A percentile compares a stretch with the other conserved stretches of the same genome.
Conservation (phyloP, 2,797 vertebrate genomes). For the Enteromius anoplus region DNA sequence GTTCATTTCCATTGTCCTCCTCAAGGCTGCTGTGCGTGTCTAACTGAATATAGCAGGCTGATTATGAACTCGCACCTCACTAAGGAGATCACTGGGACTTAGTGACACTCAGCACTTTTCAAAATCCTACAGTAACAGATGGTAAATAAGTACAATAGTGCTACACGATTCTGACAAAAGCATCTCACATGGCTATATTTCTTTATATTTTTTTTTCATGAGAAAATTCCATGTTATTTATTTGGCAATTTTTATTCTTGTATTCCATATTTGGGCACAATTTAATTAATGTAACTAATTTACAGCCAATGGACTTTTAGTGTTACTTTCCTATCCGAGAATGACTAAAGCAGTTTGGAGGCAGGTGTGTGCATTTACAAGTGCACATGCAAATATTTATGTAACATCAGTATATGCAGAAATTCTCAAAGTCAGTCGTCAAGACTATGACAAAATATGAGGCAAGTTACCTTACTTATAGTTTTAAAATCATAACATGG, state of each 20-base stretch:
- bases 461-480: not conserved
- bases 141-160: slow-evolving; percentile 16
- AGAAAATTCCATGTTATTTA: not conserved
- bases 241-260: not conserved
- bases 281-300: not conserved
- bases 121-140: slow-evolving; percentile 70
- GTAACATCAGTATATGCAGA: not conserved
- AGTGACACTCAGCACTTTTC: slow-evolving; percentile 74
- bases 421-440: not conserved
- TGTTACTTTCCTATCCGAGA: not conserved
- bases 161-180: not conserved
- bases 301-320: not conserved
- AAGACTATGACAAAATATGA: not conserved
- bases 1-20: not conserved
- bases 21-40: slow-evolving; percentile 3
- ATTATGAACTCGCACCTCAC: slow-evolving; percentile 59
- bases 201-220: not conserved
- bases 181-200: not conserved
- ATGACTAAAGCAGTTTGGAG: not conserved
- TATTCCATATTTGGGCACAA: not conserved
- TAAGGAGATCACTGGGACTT: slow-evolving; percentile 74
- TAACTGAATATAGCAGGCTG: slow-evolving; percentile 42
- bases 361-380: not conserved
- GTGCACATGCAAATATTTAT: not conserved
- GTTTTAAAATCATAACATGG: not conserved